Percentiles rank a stretch among this genome's conserved stretches.
Evolutionary conservation across 1,140 invertebrate genomes (phyloP).

Genomic region (Lepidurus packardi): DNA sequence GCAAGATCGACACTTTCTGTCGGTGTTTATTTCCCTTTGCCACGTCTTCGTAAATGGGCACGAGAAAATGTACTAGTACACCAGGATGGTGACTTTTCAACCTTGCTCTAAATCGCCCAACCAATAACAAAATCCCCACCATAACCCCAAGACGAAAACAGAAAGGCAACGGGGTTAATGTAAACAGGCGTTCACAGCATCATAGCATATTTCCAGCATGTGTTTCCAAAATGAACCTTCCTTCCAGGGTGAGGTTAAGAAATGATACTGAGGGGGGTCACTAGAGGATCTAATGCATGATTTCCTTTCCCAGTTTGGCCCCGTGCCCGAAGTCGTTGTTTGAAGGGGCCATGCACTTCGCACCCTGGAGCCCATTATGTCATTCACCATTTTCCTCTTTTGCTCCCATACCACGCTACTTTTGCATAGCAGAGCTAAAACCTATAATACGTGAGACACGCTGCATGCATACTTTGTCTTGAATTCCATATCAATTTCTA

Average conservation of each 20-base stretch:
- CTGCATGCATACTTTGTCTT: neutral
- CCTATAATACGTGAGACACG: neutral
- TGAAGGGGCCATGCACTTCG: neutral
- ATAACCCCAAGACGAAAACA: neutral
- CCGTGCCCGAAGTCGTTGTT: slow-evolving; percentile 1
- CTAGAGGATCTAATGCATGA: slow-evolving; percentile 4
- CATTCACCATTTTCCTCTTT: slow-evolving; percentile 10
- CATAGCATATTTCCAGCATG: neutral
- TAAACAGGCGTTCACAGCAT: neutral
- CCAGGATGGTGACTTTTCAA: no score
- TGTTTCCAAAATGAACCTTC: neutral
- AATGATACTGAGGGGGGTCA: neutral
- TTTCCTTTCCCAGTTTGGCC: slow-evolving; percentile 15
- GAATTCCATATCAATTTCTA: slow-evolving; percentile 1
- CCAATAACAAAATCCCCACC: neutral
- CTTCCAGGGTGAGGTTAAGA: neutral
- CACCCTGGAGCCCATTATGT: slow-evolving; percentile 14
- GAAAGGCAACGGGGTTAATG: neutral
- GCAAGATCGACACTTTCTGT: no score
- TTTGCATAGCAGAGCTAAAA: slow-evolving; percentile 1
- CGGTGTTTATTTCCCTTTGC: no score
- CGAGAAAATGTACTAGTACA: no score
- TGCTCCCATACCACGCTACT: neutral
- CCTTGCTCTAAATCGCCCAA: no score
- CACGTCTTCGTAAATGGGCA: no score